Conservation (phyloP, 2,797 vertebrate species). For the Sphaeramia orbicularis region DNA sequence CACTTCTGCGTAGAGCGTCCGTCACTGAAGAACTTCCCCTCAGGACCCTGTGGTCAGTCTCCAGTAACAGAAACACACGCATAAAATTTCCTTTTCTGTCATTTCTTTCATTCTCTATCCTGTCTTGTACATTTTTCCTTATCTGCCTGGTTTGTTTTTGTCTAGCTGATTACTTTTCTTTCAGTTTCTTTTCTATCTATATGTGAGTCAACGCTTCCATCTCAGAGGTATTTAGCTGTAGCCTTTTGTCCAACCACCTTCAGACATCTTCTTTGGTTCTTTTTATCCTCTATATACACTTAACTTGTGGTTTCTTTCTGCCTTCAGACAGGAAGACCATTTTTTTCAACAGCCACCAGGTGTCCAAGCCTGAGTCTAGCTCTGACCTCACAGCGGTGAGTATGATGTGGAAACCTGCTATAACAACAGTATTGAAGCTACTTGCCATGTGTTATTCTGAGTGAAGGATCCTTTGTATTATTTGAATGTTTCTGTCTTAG, state of each 20-base stretch:
- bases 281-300: background rate
- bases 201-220: too few species aligned
- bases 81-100: too few species aligned
- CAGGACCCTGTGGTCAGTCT: conserved; percentile 81
- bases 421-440: background rate
- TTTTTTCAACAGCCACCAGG: conserved; percentile 87
- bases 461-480: too few species aligned
- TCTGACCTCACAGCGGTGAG: conserved; percentile 84
- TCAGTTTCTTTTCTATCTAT: too few species aligned
- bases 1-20: conserved; percentile 85
- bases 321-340: conserved; percentile 82
- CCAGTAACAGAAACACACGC: background rate
- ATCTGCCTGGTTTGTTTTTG: too few species aligned
- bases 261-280: background rate
- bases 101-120: background rate
- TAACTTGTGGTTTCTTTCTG: background rate
- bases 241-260: too few species aligned
- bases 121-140: background rate
- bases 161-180: too few species aligned
- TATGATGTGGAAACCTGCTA: background rate
- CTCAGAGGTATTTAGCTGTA: too few species aligned
- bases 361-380: conserved; percentile 86
- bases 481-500: too few species aligned
- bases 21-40: conserved; percentile 85
- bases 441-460: too few species aligned